These are phyloP conservation scores for Datnioides undecimradiatus DNA, from an alignment of 2,113 vertebrate species.

Conservation along the genomic window DNA sequence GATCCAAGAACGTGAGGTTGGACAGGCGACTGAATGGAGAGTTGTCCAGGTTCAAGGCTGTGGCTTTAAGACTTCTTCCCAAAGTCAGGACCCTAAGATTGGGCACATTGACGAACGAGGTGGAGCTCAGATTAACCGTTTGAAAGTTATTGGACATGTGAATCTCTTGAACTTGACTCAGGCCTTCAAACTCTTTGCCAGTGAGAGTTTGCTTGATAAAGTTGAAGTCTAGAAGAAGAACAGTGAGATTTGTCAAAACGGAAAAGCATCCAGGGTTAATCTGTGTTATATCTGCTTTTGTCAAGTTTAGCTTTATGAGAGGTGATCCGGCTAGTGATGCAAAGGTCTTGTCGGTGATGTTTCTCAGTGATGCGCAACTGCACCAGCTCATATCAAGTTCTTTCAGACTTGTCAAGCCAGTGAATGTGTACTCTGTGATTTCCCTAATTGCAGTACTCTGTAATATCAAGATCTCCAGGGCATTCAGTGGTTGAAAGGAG, in stretches of 20 bases:
- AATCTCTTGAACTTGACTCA: conserved; percentile 85
- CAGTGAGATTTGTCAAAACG: conserved; percentile 82
- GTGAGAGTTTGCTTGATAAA: conserved; percentile 88
- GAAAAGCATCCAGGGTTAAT: conserved; percentile 86
- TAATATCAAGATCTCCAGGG: conserved; percentile 88
- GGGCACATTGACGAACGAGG: conserved; percentile 87
- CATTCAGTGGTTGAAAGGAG: conserved; percentile 86
- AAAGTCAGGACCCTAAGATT: conserved; percentile 87
- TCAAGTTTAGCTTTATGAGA: conserved; percentile 88
- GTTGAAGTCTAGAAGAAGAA: conserved; percentile 90
- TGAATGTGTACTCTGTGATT: conserved; percentile 86
- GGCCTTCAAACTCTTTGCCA: conserved; percentile 90
- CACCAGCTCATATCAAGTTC: conserved; percentile 87
- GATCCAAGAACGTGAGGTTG: conserved; percentile 89
- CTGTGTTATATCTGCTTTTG: conserved; percentile 81
- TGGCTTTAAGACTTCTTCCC: conserved; percentile 83
- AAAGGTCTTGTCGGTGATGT: conserved; percentile 88
- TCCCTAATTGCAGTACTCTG: conserved; percentile 80
- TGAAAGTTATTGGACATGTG: conserved; percentile 89
- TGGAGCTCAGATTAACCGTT: conserved; percentile 80
- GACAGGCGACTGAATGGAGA: conserved; percentile 88
- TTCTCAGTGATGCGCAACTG: conserved; percentile 76
- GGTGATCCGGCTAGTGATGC: conserved; percentile 88
- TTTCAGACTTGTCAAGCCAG: conserved; percentile 86
- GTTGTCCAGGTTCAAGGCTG: conserved; percentile 79